Conservation (phyloP, 1,140 invertebrate species). For the Anastrepha obliqua region DNA sequence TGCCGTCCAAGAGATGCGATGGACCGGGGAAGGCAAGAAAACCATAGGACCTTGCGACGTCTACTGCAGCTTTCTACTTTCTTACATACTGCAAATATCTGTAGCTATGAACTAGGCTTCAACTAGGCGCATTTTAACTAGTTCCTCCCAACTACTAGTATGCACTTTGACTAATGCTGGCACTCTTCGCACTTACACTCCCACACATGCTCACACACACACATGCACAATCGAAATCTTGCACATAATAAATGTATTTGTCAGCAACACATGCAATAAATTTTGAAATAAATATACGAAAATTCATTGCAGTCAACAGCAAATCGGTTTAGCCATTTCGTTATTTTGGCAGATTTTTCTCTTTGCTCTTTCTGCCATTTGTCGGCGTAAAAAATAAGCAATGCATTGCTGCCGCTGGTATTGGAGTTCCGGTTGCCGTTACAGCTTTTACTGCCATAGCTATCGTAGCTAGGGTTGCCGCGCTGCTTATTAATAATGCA, state of each 20-base stretch:
- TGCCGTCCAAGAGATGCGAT: too few species aligned
- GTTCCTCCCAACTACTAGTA: too few species aligned
- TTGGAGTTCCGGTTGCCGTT: background rate
- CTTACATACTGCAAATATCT: too few species aligned
- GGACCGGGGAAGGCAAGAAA: too few species aligned
- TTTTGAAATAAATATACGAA: conserved; percentile 48
- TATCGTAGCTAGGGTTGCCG: conserved; percentile 5
- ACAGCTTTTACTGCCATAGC: background rate
- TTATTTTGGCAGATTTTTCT: conserved; percentile 19
- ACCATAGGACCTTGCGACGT: too few species aligned
- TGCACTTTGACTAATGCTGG: too few species aligned
- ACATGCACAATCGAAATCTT: background rate
- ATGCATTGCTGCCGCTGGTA: background rate
- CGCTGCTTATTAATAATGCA: conserved; percentile 51
- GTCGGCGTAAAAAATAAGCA: background rate
- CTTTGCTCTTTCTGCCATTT: background rate
- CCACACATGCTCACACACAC: too few species aligned
- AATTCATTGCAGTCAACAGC: conserved; percentile 44
- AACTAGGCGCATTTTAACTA: too few species aligned
- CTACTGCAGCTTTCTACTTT: too few species aligned
- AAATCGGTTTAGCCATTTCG: conserved; percentile 46
- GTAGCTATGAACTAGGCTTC: too few species aligned
- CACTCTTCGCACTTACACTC: too few species aligned
- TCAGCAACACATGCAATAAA: conserved; percentile 43
- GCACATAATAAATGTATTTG: conserved; percentile 32